phyloP scores from a whole-genome alignment of 2,888 invertebrate species.

The Leucania comma region DNA sequence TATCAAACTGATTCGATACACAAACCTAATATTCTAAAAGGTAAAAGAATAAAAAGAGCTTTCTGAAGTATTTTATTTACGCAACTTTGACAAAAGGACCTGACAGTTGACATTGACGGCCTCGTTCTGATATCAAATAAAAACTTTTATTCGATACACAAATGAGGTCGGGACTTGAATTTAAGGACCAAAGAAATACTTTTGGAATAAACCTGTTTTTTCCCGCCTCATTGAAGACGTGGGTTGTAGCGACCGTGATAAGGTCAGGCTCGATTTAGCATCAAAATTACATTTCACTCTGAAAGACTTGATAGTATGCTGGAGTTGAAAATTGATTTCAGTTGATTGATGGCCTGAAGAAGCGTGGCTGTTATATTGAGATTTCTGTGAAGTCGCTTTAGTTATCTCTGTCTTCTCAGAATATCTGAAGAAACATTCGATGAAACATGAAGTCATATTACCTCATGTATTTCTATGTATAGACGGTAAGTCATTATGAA shows the following conservation, averaged over 20 bases:
- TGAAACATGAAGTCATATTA: background rate
- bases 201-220: conserved; percentile 9
- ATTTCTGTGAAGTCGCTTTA: background rate
- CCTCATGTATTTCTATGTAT: background rate
- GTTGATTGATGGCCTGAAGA: conserved; percentile 33
- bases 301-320: conserved; percentile 4
- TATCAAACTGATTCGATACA: conserved; percentile 39
- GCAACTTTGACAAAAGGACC: conserved; percentile 37
- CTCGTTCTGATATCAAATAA: conserved; percentile 19
- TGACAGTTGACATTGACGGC: conserved; percentile 38
- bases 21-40: conserved; percentile 36
- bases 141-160: conserved; percentile 7
- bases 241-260: conserved; percentile 1
- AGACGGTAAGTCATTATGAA: no score
- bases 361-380: conserved; percentile 9
- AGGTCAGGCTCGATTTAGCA: background rate
- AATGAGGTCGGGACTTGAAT: conserved; percentile 34
- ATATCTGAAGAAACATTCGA: background rate
- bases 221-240: conserved; percentile 13
- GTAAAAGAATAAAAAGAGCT: conserved; percentile 47
- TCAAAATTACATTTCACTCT: conserved; percentile 19
- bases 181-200: background rate
- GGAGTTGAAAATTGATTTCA: conserved; percentile 12
- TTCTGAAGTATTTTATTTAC: conserved; percentile 27
- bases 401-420: background rate